Conservation (phyloP, 2,888 invertebrate genomes). For the Megaustenia siamemsis region DNA sequence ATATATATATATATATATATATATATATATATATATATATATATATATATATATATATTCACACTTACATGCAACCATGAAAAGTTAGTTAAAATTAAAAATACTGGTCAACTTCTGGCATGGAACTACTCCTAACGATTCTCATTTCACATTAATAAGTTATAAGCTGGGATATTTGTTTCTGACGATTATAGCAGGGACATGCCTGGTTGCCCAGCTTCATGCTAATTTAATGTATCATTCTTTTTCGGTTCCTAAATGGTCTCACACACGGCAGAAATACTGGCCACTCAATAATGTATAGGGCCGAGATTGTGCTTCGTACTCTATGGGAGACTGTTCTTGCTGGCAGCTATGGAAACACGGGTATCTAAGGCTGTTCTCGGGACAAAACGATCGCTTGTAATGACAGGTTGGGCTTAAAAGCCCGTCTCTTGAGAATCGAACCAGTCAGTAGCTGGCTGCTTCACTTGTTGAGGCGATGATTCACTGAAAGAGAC, state of each 20-base stretch:
- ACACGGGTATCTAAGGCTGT: not conserved
- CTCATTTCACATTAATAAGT: not conserved
- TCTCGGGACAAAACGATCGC: not conserved
- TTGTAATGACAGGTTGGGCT: conserved; percentile 24
- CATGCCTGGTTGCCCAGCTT: not conserved
- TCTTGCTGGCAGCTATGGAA: not conserved
- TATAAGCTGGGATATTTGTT: not conserved
- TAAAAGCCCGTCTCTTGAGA: not conserved
- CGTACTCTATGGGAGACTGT: conserved; percentile 2
- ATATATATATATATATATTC: no score
- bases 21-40: no score
- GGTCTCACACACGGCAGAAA: conserved; percentile 25
- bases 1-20: no score
- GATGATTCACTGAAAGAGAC: not conserved
- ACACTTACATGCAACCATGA: no score
- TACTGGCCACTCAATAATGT: conserved; percentile 40
- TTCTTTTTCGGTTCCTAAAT: conserved; percentile 30
- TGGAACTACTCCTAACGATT: no score
- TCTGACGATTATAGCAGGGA: not conserved
- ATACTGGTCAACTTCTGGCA: no score
- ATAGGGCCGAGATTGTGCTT: conserved; percentile 14
- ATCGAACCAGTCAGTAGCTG: not conserved
- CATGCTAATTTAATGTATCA: conserved; percentile 22
- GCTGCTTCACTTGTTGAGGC: not conserved
- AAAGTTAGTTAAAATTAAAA: no score